These are phyloP conservation scores for Melanotaenia duboulayi DNA, from an alignment of 2,113 vertebrate species.

Conservation along the genomic window DNA sequence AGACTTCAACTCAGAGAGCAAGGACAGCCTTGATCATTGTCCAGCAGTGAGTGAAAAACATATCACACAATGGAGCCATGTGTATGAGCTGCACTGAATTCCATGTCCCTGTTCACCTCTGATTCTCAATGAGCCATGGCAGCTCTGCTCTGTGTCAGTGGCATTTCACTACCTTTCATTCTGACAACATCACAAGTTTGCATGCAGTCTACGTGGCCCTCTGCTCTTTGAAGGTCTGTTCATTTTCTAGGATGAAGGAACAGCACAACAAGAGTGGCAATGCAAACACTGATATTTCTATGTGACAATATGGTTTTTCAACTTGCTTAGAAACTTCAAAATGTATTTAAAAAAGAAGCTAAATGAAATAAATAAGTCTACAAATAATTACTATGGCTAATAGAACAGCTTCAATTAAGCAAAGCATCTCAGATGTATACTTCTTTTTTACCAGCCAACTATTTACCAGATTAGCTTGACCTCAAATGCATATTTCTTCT, in stretches of 20 bases:
- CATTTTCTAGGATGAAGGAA: slow-evolving; percentile 52
- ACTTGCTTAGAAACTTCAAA: background rate
- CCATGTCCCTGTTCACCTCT: slow-evolving; percentile 55
- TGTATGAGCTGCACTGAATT: slow-evolving; percentile 45
- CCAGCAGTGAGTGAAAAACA: slow-evolving; percentile 35
- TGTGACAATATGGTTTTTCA: background rate
- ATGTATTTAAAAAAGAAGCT: slow-evolving; percentile 12
- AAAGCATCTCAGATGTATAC: slow-evolving; percentile 5
- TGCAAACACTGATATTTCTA: slow-evolving; percentile 3
- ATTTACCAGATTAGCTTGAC: slow-evolving; percentile 2
- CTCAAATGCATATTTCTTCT: background rate
- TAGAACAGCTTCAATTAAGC: slow-evolving; percentile 1
- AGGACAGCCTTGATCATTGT: slow-evolving; percentile 66
- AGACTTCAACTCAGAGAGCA: slow-evolving; percentile 33
- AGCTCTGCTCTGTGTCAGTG: slow-evolving; percentile 74
- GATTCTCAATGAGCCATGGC: slow-evolving; percentile 50
- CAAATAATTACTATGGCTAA: background rate
- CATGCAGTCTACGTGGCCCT: slow-evolving; percentile 35
- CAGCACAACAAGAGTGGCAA: slow-evolving; percentile 13
- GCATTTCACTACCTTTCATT: slow-evolving; percentile 58
- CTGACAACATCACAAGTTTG: slow-evolving; percentile 56
- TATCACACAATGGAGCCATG: slow-evolving; percentile 53
- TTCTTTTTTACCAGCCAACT: background rate
- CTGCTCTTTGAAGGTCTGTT: slow-evolving; percentile 66
- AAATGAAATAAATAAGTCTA: background rate